Percentiles rank a stretch among this genome's conserved stretches.
Evolutionary conservation across 2,888 invertebrate species (phyloP).

Genomic region (Lathronympha strigana): DNA sequence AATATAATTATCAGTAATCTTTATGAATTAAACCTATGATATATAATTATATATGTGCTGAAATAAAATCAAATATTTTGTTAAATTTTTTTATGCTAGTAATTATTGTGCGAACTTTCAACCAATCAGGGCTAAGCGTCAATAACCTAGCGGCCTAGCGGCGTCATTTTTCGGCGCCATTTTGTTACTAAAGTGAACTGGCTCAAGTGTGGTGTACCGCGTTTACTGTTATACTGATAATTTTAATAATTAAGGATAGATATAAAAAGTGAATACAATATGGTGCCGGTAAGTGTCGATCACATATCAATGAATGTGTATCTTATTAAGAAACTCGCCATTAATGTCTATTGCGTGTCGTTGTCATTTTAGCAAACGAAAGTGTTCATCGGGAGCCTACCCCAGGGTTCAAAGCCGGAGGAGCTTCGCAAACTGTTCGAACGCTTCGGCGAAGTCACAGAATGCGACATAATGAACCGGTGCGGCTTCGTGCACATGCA

Average conservation of each 20-base stretch:
- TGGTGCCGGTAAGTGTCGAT: constrained; percentile 75
- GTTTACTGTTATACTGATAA: constrained; percentile 40
- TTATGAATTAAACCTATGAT: too few species aligned
- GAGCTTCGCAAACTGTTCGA: constrained; percentile 93
- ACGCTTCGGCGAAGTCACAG: constrained; percentile 93
- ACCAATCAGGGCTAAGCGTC: constrained; percentile 29
- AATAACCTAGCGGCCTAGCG: constrained; percentile 16
- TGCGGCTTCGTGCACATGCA: constrained; percentile 98
- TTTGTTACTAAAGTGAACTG: constrained; percentile 46
- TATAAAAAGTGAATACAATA: constrained; percentile 50
- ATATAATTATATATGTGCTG: too few species aligned
- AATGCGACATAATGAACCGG: constrained; percentile 97
- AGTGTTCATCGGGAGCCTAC: constrained; percentile 97
- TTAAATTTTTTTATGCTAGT: constrained; percentile 7
- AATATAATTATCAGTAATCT: too few species aligned
- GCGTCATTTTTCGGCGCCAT: constrained; percentile 50
- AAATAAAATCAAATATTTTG: too few species aligned
- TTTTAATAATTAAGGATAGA: constrained; percentile 44
- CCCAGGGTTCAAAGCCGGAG: constrained; percentile 92
- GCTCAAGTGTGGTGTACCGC: constrained; percentile 32
- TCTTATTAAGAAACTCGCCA: neutral
- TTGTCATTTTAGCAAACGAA: constrained; percentile 87
- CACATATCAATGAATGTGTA: constrained; percentile 30
- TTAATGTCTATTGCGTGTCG: constrained; percentile 20
- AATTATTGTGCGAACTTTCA: neutral